A percentile compares a stretch with the other conserved stretches of the same genome.
These are phyloP conservation scores for Enteromius anoplus DNA, from an alignment of 2,797 vertebrate genomes.

Conservation along the genomic window DNA sequence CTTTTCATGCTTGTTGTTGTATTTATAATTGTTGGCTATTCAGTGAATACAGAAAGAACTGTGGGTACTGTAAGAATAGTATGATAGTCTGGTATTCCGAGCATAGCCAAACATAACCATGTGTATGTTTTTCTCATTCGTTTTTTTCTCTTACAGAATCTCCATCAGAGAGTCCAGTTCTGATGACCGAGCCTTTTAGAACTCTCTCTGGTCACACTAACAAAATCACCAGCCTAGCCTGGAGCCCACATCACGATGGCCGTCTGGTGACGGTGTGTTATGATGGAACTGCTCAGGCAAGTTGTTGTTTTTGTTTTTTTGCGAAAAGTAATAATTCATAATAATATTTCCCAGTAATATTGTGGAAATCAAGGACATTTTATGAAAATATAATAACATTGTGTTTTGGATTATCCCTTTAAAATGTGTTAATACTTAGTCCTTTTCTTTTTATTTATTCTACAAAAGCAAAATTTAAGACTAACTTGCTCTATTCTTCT, in stretches of 20 bases:
- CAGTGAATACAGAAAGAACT: neutral
- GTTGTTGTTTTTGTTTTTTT: slow-evolving; percentile 19
- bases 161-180: slow-evolving; percentile 75
- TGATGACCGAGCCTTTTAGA: slow-evolving; percentile 87
- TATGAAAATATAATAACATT: neutral
- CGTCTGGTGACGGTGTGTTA: slow-evolving; percentile 89
- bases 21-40: neutral
- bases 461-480: too few species aligned
- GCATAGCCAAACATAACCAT: neutral
- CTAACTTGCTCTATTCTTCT: too few species aligned
- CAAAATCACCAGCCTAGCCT: slow-evolving; percentile 90
- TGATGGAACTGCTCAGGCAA: slow-evolving; percentile 93
- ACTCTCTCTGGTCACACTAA: slow-evolving; percentile 89
- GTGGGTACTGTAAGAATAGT: neutral
- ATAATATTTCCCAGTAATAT: neutral
- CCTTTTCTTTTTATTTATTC: too few species aligned
- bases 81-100: neutral
- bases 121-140: neutral
- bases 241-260: slow-evolving; percentile 93
- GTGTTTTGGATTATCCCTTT: neutral
- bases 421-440: too few species aligned
- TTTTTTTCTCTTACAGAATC: slow-evolving; percentile 73
- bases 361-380: neutral
- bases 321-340: neutral
- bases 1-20: neutral